Base-by-base conservation (phyloP, 2,113 vertebrate genomes). In the Eleginops maclovinus region DNA sequence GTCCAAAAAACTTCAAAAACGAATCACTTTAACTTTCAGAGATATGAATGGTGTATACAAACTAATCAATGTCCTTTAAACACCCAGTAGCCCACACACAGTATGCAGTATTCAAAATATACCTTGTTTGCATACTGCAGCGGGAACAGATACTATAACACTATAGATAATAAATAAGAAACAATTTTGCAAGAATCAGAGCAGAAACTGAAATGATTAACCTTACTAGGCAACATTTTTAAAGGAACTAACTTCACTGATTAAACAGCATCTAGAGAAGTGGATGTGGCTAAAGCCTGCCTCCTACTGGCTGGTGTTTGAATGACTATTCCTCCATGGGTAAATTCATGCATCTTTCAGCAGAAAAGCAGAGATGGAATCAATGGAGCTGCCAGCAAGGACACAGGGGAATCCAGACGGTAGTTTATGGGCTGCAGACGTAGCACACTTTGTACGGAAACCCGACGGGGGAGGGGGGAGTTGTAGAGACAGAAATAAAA, bases 301-400 rank as follows among this genome's bases (percentile, higher is more conserved):
- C 91, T 87, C 85, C 91, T 93, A 89, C 89, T 90, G 93, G 89
- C n/a, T 0, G 22, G 4, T 70, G 50, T 21, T 10, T 7, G 22
- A 82, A 91, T 12, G 44, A 64, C 69, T 72, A 28, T 49, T 77
- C 54, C 12, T 54, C 59, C 54, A 41, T 40, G 28, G 55, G 71
- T 36, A 46, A 46, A 15, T 54, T 88, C 82, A 90, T 91, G 83
- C 77, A 92, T 93, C 65, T 91, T 93, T 91, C 84, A 93, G 31
- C 50, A 87, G 83, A 56, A 56, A 49, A 69, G 64, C 41, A 63
- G 62, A 65, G 80, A 73, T 36, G 62, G 75, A 88, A 90, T 91
- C 90, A 88, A 87, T 91, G 81, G 74, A 77, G 72, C 77, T 85
- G 84, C 79, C 88, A 77, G 61, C 69, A 55, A 81, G 74, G 67